A percentile compares a stretch with the other conserved stretches of the same genome.
These are phyloP conservation scores for Paedocypris sp. DNA, from an alignment of 2,113 vertebrate species.

Conservation along the genomic window DNA sequence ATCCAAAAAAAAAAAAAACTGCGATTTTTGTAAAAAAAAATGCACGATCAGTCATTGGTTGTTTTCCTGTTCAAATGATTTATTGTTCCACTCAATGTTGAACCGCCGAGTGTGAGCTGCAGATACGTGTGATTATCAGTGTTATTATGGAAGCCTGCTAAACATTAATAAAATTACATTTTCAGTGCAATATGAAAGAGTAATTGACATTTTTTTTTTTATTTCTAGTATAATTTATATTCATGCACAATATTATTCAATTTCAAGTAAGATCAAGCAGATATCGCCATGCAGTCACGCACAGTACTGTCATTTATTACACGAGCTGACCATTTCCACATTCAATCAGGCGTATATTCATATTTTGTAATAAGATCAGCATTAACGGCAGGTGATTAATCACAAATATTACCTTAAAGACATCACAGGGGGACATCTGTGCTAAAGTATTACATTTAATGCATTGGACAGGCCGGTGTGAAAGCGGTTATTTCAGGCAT, in stretches of 20 bases:
- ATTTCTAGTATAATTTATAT: slow-evolving; percentile 14
- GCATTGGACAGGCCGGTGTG: slow-evolving; percentile 21
- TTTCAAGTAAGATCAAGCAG: slow-evolving; percentile 15
- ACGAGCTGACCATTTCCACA: slow-evolving; percentile 19
- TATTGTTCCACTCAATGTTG: slow-evolving; percentile 37
- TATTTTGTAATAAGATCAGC: slow-evolving; percentile 25
- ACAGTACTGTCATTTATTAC: slow-evolving; percentile 21
- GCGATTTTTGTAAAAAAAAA: too few species aligned
- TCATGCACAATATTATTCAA: neutral
- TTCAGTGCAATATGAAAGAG: neutral
- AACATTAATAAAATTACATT: neutral
- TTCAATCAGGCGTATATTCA: slow-evolving; percentile 14
- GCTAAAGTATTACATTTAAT: slow-evolving; percentile 21
- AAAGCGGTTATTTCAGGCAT: slow-evolving; percentile 4
- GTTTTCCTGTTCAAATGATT: slow-evolving; percentile 40
- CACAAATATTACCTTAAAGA: slow-evolving; percentile 30
- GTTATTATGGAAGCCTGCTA: slow-evolving; percentile 32
- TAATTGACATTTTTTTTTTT: slow-evolving; percentile 3
- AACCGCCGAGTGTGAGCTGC: slow-evolving; percentile 49
- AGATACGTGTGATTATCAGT: slow-evolving; percentile 49
- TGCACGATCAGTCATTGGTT: slow-evolving; percentile 31
- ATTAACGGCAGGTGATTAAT: slow-evolving; percentile 32
- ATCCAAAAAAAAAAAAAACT: too few species aligned
- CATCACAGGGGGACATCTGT: neutral
- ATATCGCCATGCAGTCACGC: slow-evolving; percentile 3